Base-by-base conservation (phyloP, 2,113 vertebrate genomes). In the Crotalus viridis region DNA sequence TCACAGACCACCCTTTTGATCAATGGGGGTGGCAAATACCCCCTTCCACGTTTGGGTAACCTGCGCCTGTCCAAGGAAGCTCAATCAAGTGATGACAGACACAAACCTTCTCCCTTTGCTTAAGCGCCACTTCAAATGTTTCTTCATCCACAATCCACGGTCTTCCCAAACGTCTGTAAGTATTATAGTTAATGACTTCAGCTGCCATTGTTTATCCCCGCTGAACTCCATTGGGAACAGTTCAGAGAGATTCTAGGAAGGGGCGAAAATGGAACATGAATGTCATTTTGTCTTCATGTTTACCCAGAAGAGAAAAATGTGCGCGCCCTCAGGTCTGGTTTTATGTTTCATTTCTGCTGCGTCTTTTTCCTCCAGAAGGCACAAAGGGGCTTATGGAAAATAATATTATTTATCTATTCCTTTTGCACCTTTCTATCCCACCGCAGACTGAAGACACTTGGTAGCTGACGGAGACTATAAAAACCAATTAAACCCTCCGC, bases 131-230 rank as follows among this genome's bases (percentile, higher is more conserved):
- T 90, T 64, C 52, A 89, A 39, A 90, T 85, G 39, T 89, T 94
- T 12, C 85, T 0, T 1, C 0, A 19, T 0, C 26, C 74, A 46
- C 85, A 46, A 33, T 19, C n/a, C 69, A 17, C 69, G 88, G 74
- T 33, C 93, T 92, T 61, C 39, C 87, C 69, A 92, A 89, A 10
- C 81, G 90, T 92, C 91, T 81, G 51, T 3, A 89, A 46, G 91
- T 87, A 90, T 92, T 89, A 26, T 64, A 93, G 90, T 69, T 92
- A 91, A 94, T 51, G 56, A 43, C 81, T 94, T 94, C 92, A 93
- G 87, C 92, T 89, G 59, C 43, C 92, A 94, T 51, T 88, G 64
- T 6, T 92, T 94, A 91, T 92, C 59, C 51, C 54, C 48, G 52
- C 64, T 87, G 92, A 90, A 91, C 0, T 74, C 90, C 74, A 12